Evolutionary conservation across 2,888 invertebrate genomes (phyloP).

Genomic region (Thereva unica): DNA sequence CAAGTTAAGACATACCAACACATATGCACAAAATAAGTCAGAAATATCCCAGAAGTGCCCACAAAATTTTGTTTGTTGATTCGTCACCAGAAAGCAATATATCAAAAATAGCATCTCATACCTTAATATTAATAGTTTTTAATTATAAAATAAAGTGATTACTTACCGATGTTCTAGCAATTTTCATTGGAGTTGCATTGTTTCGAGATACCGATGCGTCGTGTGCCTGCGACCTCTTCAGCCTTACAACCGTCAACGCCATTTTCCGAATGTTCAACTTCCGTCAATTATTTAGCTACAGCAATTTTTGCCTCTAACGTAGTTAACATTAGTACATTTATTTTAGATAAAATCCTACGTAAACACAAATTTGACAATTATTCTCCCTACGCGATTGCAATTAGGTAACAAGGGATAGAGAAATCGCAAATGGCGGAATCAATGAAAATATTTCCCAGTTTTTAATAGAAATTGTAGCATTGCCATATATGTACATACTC

Average conservation of each 20-base stretch:
- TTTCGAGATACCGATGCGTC: constrained; percentile 32
- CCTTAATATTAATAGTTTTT: too few relatives aligned
- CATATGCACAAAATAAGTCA: not conserved
- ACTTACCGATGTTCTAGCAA: too few relatives aligned
- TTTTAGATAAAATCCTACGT: constrained; percentile 15
- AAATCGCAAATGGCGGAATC: constrained; percentile 30
- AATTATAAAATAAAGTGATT: too few relatives aligned
- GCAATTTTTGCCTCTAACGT: not conserved
- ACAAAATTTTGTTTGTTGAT: constrained; percentile 17
- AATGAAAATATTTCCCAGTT: constrained; percentile 3
- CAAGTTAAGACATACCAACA: constrained; percentile 16
- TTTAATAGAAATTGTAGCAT: not conserved
- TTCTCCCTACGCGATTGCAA: constrained; percentile 22
- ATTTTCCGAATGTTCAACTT: constrained; percentile 39
- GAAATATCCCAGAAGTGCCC: constrained; percentile 24
- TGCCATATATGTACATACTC: not conserved
- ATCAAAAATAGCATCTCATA: constrained; percentile 6
- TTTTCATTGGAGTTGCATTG: not conserved
- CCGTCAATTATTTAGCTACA: constrained; percentile 12
- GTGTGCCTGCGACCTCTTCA: constrained; percentile 41
- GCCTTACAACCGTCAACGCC: constrained; percentile 44
- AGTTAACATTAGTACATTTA: constrained; percentile 11
- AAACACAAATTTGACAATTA: constrained; percentile 30
- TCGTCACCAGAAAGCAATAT: constrained; percentile 14
- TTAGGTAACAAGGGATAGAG: constrained; percentile 31